Percentiles rank a stretch among this genome's conserved stretches.
Conservation (phyloP, 2,888 invertebrate genomes). For the Sycophila texana region DNA sequence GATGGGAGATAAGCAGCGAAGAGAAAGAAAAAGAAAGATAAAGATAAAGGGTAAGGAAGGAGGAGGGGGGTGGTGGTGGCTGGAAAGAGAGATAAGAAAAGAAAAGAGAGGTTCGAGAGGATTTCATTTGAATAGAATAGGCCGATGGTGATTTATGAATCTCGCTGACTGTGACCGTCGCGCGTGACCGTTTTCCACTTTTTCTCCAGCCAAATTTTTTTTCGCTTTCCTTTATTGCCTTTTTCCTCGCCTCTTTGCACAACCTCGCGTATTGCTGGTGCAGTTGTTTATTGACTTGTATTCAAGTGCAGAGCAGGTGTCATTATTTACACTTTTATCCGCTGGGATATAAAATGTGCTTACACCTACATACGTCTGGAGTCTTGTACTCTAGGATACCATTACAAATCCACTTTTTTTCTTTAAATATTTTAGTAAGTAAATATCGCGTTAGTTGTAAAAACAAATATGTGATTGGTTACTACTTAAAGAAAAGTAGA, state of each 20-base stretch:
- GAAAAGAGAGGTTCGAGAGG: conserved; percentile 54
- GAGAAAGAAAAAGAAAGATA: conserved; percentile 24
- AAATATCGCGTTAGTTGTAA: too few species aligned
- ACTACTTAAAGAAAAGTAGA: too few species aligned
- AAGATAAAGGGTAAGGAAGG: conserved; percentile 11
- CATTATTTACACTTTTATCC: too few species aligned
- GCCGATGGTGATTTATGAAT: conserved; percentile 69
- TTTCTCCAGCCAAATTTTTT: conserved; percentile 16
- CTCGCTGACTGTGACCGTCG: conserved; percentile 31
- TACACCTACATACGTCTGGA: too few species aligned
- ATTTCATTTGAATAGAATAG: conserved; percentile 72
- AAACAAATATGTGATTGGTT: too few species aligned
- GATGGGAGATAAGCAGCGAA: conserved; percentile 48
- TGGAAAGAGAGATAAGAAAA: conserved; percentile 37
- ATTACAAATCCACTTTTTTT: too few species aligned
- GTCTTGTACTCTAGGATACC: too few species aligned
- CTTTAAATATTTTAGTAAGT: too few species aligned
- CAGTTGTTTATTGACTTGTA: background rate
- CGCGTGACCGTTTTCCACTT: conserved; percentile 47
- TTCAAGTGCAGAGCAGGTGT: background rate
- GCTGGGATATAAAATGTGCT: too few species aligned
- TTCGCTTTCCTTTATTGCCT: background rate
- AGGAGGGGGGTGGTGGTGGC: conserved; percentile 7
- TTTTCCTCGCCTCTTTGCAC: background rate
- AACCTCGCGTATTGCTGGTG: background rate